phyloP scores from a whole-genome alignment of 2,797 vertebrate species.

The Phataginus tetradactyla region DNA sequence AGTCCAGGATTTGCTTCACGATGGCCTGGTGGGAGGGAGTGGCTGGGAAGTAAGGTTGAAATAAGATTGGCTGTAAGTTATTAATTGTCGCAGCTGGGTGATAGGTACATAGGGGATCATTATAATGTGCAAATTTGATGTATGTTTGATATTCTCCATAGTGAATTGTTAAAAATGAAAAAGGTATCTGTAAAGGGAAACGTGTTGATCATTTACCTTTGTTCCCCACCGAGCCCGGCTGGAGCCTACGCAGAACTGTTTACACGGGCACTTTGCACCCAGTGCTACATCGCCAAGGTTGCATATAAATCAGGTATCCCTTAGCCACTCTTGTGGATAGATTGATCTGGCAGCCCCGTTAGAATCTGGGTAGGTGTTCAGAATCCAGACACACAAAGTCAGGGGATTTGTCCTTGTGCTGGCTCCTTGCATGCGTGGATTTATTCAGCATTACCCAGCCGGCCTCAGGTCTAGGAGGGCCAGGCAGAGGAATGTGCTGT shows the following conservation, averaged over 20 bases:
- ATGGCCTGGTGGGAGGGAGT: neutral
- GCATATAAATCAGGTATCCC: neutral
- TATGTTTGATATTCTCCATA: conserved; percentile 16
- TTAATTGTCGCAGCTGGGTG: neutral
- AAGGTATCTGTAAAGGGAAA: neutral
- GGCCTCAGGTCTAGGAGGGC: neutral
- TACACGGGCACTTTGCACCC: neutral
- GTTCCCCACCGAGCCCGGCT: neutral
- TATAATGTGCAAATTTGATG: neutral
- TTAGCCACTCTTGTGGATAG: neutral
- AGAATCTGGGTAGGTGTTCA: neutral
- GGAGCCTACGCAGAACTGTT: neutral
- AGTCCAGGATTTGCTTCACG: neutral
- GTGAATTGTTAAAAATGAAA: neutral
- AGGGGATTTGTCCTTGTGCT: conserved; percentile 43
- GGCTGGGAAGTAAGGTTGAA: neutral
- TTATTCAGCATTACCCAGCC: neutral
- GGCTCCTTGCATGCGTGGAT: neutral
- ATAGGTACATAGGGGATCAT: neutral
- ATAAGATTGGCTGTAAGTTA: neutral
- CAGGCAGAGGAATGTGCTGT: neutral
- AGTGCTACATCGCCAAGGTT: neutral
- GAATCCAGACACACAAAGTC: conserved; percentile 23
- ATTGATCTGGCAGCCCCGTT: neutral
- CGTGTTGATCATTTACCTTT: neutral